These are phyloP conservation scores for Arge pagana DNA, from an alignment of 2,888 invertebrate species.

Conservation along the genomic window DNA sequence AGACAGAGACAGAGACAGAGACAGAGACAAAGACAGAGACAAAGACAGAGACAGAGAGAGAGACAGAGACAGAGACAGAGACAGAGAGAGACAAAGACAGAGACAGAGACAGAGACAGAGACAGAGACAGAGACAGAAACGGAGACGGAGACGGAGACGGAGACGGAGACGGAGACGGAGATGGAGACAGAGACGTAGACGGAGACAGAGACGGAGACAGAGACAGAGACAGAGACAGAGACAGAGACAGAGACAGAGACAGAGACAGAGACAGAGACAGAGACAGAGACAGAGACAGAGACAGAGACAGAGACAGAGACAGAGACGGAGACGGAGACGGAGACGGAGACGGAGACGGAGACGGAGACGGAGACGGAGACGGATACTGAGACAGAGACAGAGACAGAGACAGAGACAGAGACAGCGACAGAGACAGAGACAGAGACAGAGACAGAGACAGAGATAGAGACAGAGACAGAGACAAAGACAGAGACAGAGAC, in stretches of 20 bases:
- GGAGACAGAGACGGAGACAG: no score
- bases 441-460: not conserved
- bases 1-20: not conserved
- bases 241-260: not conserved
- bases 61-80: not conserved
- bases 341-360: not conserved
- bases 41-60: no score
- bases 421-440: not conserved
- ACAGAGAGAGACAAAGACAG: not conserved
- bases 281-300: conserved; percentile 7
- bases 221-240: no score
- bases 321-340: not conserved
- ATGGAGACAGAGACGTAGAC: no score
- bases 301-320: not conserved
- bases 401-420: not conserved
- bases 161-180: no score
- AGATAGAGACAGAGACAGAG: no score
- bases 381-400: not conserved
- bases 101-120: not conserved
- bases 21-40: no score
- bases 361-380: not conserved
- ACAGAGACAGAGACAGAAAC: not conserved
- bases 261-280: conserved; percentile 8
- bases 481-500: no score
- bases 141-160: not conserved